Conservation (phyloP, 2,113 vertebrate genomes). For the Athene noctua region DNA sequence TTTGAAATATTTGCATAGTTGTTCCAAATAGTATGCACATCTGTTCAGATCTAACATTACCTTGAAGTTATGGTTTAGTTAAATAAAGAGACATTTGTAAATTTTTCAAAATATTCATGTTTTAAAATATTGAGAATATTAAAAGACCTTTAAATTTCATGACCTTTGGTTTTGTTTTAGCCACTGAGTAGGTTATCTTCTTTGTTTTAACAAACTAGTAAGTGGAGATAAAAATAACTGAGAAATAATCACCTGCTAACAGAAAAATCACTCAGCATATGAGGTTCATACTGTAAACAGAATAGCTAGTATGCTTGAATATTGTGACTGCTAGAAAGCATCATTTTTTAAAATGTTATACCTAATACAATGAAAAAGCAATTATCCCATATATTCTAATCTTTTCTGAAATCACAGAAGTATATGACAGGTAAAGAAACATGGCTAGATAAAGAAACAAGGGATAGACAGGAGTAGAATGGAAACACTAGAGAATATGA, state of each 20-base stretch:
- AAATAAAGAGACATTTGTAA: background rate
- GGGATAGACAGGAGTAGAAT: background rate
- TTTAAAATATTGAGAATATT: background rate
- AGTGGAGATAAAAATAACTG: background rate
- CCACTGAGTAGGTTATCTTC: background rate
- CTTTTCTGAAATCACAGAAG: background rate
- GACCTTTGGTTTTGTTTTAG: background rate
- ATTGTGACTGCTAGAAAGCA: background rate
- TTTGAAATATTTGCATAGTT: conserved; percentile 67
- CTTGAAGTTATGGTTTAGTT: conserved; percentile 30
- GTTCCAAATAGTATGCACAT: conserved; percentile 60
- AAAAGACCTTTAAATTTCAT: background rate
- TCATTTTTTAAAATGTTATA: background rate
- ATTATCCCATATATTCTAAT: background rate
- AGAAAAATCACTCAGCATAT: background rate
- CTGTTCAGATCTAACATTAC: conserved; percentile 67
- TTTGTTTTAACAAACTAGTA: background rate
- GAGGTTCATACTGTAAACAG: background rate
- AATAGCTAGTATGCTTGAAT: background rate
- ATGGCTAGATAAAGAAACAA: background rate
- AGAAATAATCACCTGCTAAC: background rate
- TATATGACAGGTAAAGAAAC: background rate
- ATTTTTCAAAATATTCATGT: background rate
- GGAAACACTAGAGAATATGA: background rate
- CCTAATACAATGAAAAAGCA: background rate